Evolutionary conservation across 2,888 invertebrate genomes (phyloP).

Genomic region (Schizotus pectinicornis): DNA sequence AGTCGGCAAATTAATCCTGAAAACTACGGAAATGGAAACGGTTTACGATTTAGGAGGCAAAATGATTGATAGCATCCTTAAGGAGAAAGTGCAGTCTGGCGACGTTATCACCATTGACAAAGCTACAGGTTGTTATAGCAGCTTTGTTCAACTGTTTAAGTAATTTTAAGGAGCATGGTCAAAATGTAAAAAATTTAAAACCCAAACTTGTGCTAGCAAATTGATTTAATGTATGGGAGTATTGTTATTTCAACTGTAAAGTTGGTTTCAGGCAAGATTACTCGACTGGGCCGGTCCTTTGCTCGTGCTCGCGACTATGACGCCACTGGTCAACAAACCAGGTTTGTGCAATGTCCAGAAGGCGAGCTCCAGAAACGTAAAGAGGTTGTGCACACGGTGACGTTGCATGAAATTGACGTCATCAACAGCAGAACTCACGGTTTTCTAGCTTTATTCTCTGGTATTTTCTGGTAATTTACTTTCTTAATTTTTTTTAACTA

Average conservation of each 20-base stretch:
- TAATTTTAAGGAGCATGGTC: too few species aligned
- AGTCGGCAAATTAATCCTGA: conserved; percentile 92
- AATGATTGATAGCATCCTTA: conserved; percentile 95
- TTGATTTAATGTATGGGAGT: too few species aligned
- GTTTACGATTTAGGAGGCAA: conserved; percentile 98
- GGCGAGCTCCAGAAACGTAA: conserved; percentile 98
- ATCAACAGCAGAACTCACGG: conserved; percentile 99
- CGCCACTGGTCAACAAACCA: conserved; percentile 82
- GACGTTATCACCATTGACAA: conserved; percentile 99
- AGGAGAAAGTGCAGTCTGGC: conserved; percentile 94
- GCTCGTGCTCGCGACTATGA: conserved; percentile 97
- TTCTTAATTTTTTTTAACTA: conserved; percentile 2
- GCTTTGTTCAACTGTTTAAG: too few species aligned
- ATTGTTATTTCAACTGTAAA: neutral
- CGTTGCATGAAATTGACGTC: conserved; percentile 98
- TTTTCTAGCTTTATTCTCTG: conserved; percentile 95
- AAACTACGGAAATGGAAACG: conserved; percentile 99
- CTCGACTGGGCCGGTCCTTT: conserved; percentile 87
- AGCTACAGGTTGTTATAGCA: conserved; percentile 82
- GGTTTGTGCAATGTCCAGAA: conserved; percentile 98
- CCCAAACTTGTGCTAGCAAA: too few species aligned
- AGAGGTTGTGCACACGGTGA: conserved; percentile 97
- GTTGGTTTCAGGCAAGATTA: conserved; percentile 51
- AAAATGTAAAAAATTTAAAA: too few species aligned
- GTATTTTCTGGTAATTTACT: conserved; percentile 54